phyloP scores from a whole-genome alignment of 2,113 vertebrate species.

The Phylloscopus whistleri region DNA sequence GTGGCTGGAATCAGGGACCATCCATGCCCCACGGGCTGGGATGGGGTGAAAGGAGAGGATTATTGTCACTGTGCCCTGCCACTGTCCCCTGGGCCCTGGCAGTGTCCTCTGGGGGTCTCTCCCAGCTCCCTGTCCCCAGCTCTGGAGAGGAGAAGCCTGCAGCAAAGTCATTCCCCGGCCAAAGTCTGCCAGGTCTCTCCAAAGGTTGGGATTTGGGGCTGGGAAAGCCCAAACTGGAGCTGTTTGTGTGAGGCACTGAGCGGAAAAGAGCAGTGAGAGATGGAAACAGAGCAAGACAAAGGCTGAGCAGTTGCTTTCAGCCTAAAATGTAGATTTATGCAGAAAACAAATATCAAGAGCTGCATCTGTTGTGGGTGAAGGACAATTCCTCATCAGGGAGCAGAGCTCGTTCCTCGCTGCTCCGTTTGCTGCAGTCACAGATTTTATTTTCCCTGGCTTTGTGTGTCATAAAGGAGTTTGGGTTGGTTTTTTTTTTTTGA shows the following conservation, averaged over 20 bases:
- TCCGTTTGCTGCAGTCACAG: background rate
- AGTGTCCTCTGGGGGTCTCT: too few relatives aligned
- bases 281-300: slow-evolving; percentile 23
- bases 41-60: too few relatives aligned
- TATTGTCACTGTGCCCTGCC: too few relatives aligned
- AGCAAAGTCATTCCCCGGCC: background rate
- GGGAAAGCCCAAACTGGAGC: background rate
- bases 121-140: too few relatives aligned
- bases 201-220: background rate
- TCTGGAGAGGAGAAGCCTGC: too few relatives aligned
- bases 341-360: slow-evolving; percentile 47
- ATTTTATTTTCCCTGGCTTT: slow-evolving; percentile 2
- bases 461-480: background rate
- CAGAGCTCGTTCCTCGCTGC: background rate
- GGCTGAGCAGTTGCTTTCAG: background rate
- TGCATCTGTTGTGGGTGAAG: slow-evolving; percentile 50
- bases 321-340: slow-evolving; percentile 64
- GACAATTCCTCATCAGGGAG: slow-evolving; percentile 51
- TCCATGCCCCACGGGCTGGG: too few relatives aligned
- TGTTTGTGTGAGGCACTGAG: background rate
- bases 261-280: background rate
- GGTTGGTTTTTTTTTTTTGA: background rate
- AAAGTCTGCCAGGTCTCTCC: too few relatives aligned
- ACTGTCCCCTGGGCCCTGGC: too few relatives aligned
- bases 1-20: too few relatives aligned